Base-by-base conservation (phyloP, 2,888 invertebrate genomes). In the Epicampocera succincta region DNA sequence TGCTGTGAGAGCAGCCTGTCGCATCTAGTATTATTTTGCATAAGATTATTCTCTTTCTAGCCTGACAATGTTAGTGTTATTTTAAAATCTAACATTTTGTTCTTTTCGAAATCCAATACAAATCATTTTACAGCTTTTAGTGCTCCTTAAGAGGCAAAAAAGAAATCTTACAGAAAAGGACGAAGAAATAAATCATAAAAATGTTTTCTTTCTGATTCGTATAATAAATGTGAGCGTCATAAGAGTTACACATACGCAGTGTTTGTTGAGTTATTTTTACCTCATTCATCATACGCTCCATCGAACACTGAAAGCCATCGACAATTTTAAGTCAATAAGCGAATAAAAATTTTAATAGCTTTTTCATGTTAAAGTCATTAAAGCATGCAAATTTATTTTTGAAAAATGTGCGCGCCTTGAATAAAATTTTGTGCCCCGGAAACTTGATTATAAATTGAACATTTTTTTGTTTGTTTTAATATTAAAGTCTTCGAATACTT, bases 281-380 rank as follows among this genome's bases (percentile, higher is more conserved):
- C 11, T 11, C 6, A 52, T 61, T 61, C 52, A 44, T 63, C 52
- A 72, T 44, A 72, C 61, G 72, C 72, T 33, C 21, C 52, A 19
- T 19, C 19, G 50, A 44, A 19, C 52, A 44, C 61, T 33, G 8
- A 44, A 42, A 33, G 19, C n/a, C 4, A 25, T n/a, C 17, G 25
- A 15, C 33, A 38, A 52, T 29, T 50, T 11, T 38, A 13, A 9
- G 11, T 21, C 38, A 40, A 42, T 44, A 21, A 44, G n/a, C 17
- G 42, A 60, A 61, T 21, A 42, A 66, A 44, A 25, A 38, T 56
- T 48, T 66, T 76, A 76, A 76, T 76, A 60, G 44, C 60, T 38
- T 50, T 68, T 52, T 61, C 52, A 33, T 76, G 75, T 68, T 61
- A 13, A 46, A 74, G 38, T 6, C 25, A 65, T 63, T 60, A 40